Percentiles rank a stretch among this genome's conserved stretches.
phyloP scores from a whole-genome alignment of 1,140 invertebrate genomes.

The Drosophila melanica region DNA sequence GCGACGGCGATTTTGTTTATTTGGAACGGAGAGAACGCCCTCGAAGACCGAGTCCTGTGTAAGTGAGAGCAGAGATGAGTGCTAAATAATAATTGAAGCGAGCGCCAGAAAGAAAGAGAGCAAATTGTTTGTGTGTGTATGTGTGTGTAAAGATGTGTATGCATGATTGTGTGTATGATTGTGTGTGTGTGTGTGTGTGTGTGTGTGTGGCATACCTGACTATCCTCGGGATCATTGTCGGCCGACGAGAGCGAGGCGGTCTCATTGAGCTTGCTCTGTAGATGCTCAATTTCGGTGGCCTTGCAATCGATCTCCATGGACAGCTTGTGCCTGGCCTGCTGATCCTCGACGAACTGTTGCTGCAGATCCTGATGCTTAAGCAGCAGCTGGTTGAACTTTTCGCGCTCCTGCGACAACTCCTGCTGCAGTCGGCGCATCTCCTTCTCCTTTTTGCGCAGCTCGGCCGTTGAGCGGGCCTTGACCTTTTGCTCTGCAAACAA shows the following conservation, averaged over 20 bases:
- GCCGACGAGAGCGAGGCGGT: constrained; percentile 95
- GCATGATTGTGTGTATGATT: constrained; percentile 15
- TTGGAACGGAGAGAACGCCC: constrained; percentile 97
- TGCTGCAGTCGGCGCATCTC: constrained; percentile 97
- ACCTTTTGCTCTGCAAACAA: constrained; percentile 87
- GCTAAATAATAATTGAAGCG: constrained; percentile 52
- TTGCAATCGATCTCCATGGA: constrained; percentile 98
- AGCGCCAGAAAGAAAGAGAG: constrained; percentile 6
- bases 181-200: constrained; percentile 30
- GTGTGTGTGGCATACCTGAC: constrained; percentile 75
- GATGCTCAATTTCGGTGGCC: constrained; percentile 96
- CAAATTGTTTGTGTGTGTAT: constrained; percentile 16
- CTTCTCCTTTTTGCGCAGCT: constrained; percentile 96
- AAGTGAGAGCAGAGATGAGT: constrained; percentile 83
- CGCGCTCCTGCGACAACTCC: constrained; percentile 96
- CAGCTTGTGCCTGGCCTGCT: constrained; percentile 89
- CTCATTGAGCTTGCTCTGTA: constrained; percentile 94
- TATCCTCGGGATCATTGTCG: constrained; percentile 93
- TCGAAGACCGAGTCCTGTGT: constrained; percentile 91
- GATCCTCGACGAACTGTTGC: constrained; percentile 88
- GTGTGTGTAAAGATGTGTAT: constrained; percentile 10
- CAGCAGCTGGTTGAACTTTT: constrained; percentile 95
- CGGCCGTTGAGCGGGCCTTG: constrained; percentile 89
- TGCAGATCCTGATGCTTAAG: constrained; percentile 94
- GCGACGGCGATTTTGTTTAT: constrained; percentile 97